Percentiles rank a stretch among this genome's conserved stretches.
Conservation (phyloP, 1,140 invertebrate species). For the Dysdera silvatica region DNA sequence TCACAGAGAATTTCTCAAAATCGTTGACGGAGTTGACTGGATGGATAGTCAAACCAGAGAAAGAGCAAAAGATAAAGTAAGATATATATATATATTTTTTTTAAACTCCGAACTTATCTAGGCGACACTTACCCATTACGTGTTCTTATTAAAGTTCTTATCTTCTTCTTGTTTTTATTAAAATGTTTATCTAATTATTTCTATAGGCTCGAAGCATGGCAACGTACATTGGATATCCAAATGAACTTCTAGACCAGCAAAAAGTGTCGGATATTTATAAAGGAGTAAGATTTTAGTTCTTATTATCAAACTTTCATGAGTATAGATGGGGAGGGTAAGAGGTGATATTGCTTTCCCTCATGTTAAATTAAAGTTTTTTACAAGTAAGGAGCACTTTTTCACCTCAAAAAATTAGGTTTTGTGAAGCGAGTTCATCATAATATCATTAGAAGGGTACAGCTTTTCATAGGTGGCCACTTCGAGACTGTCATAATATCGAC, state of each 20-base stretch:
- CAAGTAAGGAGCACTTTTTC: too few relatives aligned
- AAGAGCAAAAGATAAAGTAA: constrained; percentile 56
- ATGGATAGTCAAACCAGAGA: constrained; percentile 78
- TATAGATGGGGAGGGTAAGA: too few relatives aligned
- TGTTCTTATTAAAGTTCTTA: not conserved
- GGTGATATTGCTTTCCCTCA: too few relatives aligned
- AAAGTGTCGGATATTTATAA: constrained; percentile 41
- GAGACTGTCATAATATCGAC: too few relatives aligned
- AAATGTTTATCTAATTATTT: too few relatives aligned
- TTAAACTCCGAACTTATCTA: not conserved
- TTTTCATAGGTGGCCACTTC: too few relatives aligned
- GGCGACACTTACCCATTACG: not conserved
- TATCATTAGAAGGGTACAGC: too few relatives aligned
- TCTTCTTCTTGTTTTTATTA: not conserved
- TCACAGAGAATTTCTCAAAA: constrained; percentile 34
- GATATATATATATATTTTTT: not conserved
- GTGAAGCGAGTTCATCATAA: too few relatives aligned
- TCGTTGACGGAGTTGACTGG: constrained; percentile 71
- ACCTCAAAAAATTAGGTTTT: too few relatives aligned
- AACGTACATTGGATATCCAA: constrained; percentile 50
- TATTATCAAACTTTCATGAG: too few relatives aligned
- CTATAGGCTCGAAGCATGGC: constrained; percentile 38
- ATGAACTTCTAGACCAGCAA: constrained; percentile 45
- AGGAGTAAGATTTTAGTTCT: too few relatives aligned
- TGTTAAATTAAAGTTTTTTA: too few relatives aligned